Conservation (phyloP, 2,888 invertebrate genomes). For the Phyto melanocephala region DNA sequence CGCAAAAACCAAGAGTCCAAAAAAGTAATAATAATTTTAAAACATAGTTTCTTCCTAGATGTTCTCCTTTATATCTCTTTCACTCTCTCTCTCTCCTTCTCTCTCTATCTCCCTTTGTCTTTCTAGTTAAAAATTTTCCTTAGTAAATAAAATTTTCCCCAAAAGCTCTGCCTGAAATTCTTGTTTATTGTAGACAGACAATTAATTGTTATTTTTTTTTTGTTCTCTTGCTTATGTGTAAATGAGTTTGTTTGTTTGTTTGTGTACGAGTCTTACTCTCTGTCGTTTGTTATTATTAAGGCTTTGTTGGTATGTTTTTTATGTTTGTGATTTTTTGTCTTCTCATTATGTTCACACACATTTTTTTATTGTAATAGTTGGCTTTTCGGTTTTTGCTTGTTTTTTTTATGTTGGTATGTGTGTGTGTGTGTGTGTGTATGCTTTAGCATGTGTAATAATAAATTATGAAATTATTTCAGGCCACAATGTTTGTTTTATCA, state of each 20-base stretch:
- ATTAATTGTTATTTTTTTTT: constrained; percentile 10
- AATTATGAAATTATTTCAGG: constrained; percentile 33
- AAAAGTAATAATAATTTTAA: not conserved
- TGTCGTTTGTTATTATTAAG: not conserved
- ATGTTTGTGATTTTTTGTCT: not conserved
- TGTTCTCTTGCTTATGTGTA: not conserved
- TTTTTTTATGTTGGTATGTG: too few species aligned
- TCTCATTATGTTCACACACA: not conserved
- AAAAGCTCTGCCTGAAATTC: too few species aligned
- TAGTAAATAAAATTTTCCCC: too few species aligned
- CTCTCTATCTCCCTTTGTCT: not conserved
- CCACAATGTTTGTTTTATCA: not conserved
- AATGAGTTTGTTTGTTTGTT: not conserved
- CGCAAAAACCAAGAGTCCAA: constrained; percentile 21
- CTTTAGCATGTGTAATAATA: constrained; percentile 41
- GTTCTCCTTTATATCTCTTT: not conserved
- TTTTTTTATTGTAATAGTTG: not conserved
- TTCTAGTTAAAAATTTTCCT: not conserved
- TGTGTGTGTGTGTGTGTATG: not conserved
- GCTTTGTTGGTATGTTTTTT: not conserved
- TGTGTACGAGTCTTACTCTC: not conserved
- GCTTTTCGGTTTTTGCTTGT: not conserved
- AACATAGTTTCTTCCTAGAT: not conserved
- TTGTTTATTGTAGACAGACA: not conserved
- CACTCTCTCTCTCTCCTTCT: not conserved